Evolutionary conservation across 2,113 vertebrate species (phyloP).

Genomic region (Corythoichthys intestinalis): DNA sequence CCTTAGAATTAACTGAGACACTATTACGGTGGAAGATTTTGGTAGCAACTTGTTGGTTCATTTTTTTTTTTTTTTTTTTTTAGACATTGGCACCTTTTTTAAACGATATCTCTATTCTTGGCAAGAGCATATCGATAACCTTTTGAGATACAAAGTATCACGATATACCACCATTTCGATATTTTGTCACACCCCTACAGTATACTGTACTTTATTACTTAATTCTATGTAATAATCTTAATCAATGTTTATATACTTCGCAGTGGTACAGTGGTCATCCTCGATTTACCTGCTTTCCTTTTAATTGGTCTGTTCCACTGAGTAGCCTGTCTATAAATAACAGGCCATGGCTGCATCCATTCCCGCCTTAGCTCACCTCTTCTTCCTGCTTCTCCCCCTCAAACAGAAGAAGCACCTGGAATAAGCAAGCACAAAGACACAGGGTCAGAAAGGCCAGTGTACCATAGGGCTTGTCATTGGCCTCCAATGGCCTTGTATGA

Average conservation of each 20-base stretch:
- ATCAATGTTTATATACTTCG: not conserved
- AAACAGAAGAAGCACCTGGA: conserved; percentile 50
- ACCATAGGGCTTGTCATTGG: conserved; percentile 36
- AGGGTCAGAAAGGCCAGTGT: conserved; percentile 49
- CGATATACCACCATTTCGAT: too few relatives aligned
- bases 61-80: too few relatives aligned
- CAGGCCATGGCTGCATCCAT: conserved; percentile 55
- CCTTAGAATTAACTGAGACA: too few relatives aligned
- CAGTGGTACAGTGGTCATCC: not conserved
- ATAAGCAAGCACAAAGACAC: conserved; percentile 53
- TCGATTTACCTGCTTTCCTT: not conserved
- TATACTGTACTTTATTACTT: not conserved
- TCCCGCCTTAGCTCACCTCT: conserved; percentile 30
- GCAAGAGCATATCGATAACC: too few relatives aligned
- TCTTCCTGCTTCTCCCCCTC: conserved; percentile 48
- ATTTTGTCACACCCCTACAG: too few relatives aligned
- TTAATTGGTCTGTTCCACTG: conserved; percentile 32
- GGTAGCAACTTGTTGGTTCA: too few relatives aligned
- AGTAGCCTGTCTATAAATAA: conserved; percentile 38
- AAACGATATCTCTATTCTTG: too few relatives aligned
- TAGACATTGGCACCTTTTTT: too few relatives aligned
- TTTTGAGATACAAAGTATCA: too few relatives aligned
- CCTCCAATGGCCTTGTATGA: conserved; percentile 39
- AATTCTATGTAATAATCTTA: not conserved
- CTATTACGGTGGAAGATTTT: too few relatives aligned